Evolutionary conservation across 2,888 invertebrate species (phyloP).

Genomic region (Hofmannophila pseudospretella): DNA sequence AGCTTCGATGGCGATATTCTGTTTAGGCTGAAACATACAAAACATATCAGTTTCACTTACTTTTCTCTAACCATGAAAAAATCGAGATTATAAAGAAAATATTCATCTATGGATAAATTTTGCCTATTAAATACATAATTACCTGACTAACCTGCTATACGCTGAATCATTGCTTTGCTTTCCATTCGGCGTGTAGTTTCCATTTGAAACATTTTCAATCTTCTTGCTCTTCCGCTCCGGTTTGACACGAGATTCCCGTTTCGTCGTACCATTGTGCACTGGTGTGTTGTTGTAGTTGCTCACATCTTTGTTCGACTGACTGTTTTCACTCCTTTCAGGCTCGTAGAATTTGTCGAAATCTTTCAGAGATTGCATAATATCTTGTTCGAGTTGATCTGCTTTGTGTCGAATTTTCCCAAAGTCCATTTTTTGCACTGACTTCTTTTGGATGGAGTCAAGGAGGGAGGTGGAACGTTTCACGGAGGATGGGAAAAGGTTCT

Average conservation of each 20-base stretch:
- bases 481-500: slow-evolving; percentile 69
- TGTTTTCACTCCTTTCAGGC: slow-evolving; percentile 50
- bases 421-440: slow-evolving; percentile 45
- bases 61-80: no score
- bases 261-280: slow-evolving; percentile 40
- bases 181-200: slow-evolving; percentile 58
- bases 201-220: slow-evolving; percentile 45
- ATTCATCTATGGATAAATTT: no score
- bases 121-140: slow-evolving; percentile 24
- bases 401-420: slow-evolving; percentile 60
- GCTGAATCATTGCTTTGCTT: slow-evolving; percentile 83
- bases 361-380: slow-evolving; percentile 70
- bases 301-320: slow-evolving; percentile 39
- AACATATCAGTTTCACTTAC: no score
- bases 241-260: slow-evolving; percentile 46
- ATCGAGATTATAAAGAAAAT: no score
- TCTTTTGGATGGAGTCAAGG: slow-evolving; percentile 73
- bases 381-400: slow-evolving; percentile 66
- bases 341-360: slow-evolving; percentile 72
- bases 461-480: slow-evolving; percentile 77
- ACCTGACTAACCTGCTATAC: slow-evolving; percentile 88
- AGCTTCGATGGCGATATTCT: slow-evolving; percentile 69
- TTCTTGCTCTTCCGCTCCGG: slow-evolving; percentile 54
- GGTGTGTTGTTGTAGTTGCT: slow-evolving; percentile 30
- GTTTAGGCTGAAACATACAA: slow-evolving; percentile 46